Evolutionary conservation across 2,797 vertebrate species (phyloP), one percentile per base, ranked within the genome.

Genomic region (Megalops cyprinoides): DNA sequence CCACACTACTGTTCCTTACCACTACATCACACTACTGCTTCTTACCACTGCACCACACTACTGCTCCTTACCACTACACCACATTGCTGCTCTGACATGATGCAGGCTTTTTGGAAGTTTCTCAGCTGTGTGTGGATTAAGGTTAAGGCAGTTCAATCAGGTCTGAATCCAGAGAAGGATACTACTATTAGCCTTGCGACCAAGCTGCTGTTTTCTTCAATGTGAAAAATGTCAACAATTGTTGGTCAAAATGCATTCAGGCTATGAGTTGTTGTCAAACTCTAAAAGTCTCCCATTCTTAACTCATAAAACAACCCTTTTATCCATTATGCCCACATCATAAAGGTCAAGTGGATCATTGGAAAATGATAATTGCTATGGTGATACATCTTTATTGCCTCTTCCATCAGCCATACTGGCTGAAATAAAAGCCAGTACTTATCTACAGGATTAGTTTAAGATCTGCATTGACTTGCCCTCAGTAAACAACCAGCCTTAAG

Each of bases 311-410:
- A 39, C 37, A 71, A 7, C 23, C 23, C n/a, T 37, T 71, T 71
- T 69, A 23, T 71, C 39, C 67, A 44, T 71, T 44, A 42, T 71
- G n/a, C 39, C 14, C 23, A 44, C 23, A 23, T 67, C 39, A 44
- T 44, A 71, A 71, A 39, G 14, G 20, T 34, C 25, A 37, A 71
- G 67, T 71, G 14, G 67, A 44, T 20, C 37, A 14, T 71, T 37
- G 44, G 67, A 44, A 71, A 18, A 44, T 71, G 67, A 71, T 71
- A 71, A 71, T 71, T n/a, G 44, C 67, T 39, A 71, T 71, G 37
- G 39, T 37, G 1, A 71, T 9, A 20, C 39, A 42, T 44, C 23
- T 44, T 44, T 71, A 71, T 42, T n/a, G 37, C 37, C 39, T n/a
- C n/a, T n/a, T n/a, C n/a, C n/a, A n/a, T n/a, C n/a, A n/a, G n/a